Base-by-base conservation (phyloP, 2,113 vertebrate genomes). In the Aptenodytes patagonicus region DNA sequence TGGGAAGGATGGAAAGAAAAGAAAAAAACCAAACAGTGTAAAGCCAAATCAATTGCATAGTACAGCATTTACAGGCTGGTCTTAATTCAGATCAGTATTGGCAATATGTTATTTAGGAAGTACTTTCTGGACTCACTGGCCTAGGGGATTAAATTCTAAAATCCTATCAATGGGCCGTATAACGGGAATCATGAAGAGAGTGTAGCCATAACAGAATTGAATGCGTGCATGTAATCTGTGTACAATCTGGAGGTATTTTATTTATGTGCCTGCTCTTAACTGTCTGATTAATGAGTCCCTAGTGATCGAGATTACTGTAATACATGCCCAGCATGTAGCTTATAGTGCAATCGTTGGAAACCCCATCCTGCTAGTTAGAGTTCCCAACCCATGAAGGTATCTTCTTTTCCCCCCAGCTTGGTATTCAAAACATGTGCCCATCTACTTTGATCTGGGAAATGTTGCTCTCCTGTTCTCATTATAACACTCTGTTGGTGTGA, bases 121-220 rank as follows among this genome's bases (percentile, higher is more conserved):
- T 96, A 68, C 92, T 96, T 97, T 97, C 89, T 97, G 87, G 70
- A 84, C 21, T 94, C 76, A 44, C 11, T 9, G 57, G 42, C 34
- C n/a, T 71, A 31, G 5, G 25, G n/a, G 58, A 97, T 96, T 96
- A 96, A 97, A 95, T 97, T 98, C 97, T 97, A 94, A 97, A 94
- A 94, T 91, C 70, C 83, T 90, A 84, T 93, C 89, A 86, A 40
- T 81, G 51, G 80, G 24, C 51, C 42, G 38, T 87, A 42, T 76
- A 87, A 76, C n/a, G 93, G 87, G 73, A 95, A 78, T 88, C 29
- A 12, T 64, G 84, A 94, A 80, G 29, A 44, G 94, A 91, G 78
- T 28, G 19, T 96, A 93, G 82, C 68, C 44, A 52, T 73, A 94
- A 73, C 42, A 66, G 52, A 83, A 70, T 16, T 69, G 78, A 55